A percentile compares a stretch with the other conserved stretches of the same genome.
Evolutionary conservation across 2,797 vertebrate species (phyloP).

Genomic region (Xerus rutilus): DNA sequence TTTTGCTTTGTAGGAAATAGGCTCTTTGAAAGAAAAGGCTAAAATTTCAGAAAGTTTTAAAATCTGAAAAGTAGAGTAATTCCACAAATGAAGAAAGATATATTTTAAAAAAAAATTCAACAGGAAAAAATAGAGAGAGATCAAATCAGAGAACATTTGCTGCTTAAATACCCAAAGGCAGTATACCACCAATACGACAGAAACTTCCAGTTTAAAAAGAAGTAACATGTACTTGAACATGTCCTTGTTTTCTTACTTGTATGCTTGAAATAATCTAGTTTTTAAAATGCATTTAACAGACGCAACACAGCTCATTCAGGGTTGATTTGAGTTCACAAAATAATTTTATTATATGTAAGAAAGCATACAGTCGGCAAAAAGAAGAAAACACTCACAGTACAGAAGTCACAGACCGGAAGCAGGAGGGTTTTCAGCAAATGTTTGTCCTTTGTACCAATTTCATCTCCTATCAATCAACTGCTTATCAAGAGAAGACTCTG

Average conservation of each 20-base stretch:
- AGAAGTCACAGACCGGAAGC: constrained; percentile 87
- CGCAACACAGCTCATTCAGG: constrained; percentile 81
- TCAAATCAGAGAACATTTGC: neutral
- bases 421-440: constrained; percentile 82
- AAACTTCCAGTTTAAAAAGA: neutral
- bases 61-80: constrained; percentile 22
- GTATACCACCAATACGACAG: neutral
- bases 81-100: neutral
- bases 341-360: constrained; percentile 91
- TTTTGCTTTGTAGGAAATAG: neutral
- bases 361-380: constrained; percentile 90
- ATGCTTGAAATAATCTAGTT: neutral
- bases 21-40: constrained; percentile 35
- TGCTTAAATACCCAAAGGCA: neutral
- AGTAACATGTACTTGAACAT: neutral
- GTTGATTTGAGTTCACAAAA: constrained; percentile 89
- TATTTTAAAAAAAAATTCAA: neutral
- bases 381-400: constrained; percentile 89
- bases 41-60: constrained; percentile 53
- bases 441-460: constrained; percentile 76
- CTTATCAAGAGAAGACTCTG: constrained; percentile 76
- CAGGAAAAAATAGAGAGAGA: neutral
- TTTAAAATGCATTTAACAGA: constrained; percentile 82
- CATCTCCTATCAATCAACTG: constrained; percentile 44
- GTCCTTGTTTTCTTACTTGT: neutral